Evolutionary conservation across 2,797 vertebrate genomes (phyloP).

Genomic region (Tapirus indicus): DNA sequence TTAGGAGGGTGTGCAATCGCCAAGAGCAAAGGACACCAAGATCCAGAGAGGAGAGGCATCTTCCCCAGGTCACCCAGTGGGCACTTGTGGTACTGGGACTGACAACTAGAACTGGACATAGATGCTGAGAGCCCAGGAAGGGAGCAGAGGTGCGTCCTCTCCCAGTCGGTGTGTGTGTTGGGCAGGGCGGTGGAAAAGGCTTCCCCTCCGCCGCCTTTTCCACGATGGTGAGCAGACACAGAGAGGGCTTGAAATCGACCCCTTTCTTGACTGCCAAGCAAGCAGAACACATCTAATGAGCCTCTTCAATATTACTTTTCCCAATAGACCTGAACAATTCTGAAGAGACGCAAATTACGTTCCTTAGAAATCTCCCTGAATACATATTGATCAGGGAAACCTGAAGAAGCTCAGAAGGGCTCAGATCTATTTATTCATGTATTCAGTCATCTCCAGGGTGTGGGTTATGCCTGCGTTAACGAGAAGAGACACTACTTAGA

Average conservation of each 20-base stretch:
- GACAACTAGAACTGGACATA: background rate
- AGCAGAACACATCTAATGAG: background rate
- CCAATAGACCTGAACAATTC: constrained; percentile 17
- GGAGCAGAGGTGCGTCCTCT: rapidly evolving
- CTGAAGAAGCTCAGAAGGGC: constrained; percentile 60
- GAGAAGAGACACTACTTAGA: constrained; percentile 62
- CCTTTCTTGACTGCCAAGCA: background rate
- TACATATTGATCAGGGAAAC: constrained; percentile 72
- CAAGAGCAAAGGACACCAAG: background rate
- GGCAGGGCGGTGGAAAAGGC: background rate
- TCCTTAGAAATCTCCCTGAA: constrained; percentile 66
- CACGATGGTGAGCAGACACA: background rate
- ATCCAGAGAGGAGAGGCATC: background rate
- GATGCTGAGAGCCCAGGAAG: background rate
- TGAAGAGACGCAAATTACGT: constrained; percentile 56
- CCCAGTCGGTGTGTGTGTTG: rapidly evolving
- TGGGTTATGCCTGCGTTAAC: rapidly evolving
- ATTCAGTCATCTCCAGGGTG: constrained; percentile 27
- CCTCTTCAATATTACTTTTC: constrained; percentile 66
- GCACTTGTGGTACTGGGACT: background rate
- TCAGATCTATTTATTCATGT: constrained; percentile 64
- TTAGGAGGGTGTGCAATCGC: background rate
- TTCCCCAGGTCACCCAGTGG: background rate
- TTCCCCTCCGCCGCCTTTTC: background rate
- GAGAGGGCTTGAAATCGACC: background rate